Conservation (phyloP, 1,140 invertebrate genomes). For the Telenomus remus region DNA sequence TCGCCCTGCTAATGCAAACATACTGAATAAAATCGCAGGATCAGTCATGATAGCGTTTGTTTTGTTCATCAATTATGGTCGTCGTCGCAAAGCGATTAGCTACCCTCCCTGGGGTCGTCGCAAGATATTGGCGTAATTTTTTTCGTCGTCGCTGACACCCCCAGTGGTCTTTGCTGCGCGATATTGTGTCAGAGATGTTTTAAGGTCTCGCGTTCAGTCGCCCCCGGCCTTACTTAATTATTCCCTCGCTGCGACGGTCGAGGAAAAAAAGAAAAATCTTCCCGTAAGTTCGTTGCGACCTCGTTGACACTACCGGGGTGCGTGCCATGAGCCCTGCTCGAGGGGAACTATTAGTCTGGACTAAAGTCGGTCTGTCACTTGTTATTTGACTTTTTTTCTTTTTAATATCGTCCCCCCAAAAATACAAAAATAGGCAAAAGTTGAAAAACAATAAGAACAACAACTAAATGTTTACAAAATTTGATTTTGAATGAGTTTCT, state of each 20-base stretch:
- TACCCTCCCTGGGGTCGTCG: slow-evolving; percentile 46
- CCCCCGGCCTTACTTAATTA: slow-evolving; percentile 70
- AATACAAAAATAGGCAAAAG: no score
- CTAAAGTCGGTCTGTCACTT: slow-evolving; percentile 46
- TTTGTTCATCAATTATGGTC: slow-evolving; percentile 65
- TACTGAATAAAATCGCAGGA: slow-evolving; percentile 25
- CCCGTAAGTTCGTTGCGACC: slow-evolving; percentile 65
- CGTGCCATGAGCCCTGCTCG: slow-evolving; percentile 51
- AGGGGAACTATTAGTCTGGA: slow-evolving; percentile 62
- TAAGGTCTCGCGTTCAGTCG: slow-evolving; percentile 54
- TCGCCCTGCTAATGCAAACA: not conserved
- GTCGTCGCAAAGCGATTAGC: slow-evolving; percentile 64
- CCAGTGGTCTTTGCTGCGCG: slow-evolving; percentile 44
- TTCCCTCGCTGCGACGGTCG: slow-evolving; percentile 60
- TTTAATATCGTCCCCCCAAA: no score
- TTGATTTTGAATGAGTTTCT: no score
- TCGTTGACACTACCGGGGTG: slow-evolving; percentile 59
- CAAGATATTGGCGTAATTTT: slow-evolving; percentile 70
- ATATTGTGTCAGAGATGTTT: slow-evolving; percentile 59
- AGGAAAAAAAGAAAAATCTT: slow-evolving; percentile 59
- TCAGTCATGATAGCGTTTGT: slow-evolving; percentile 54
- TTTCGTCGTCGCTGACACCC: slow-evolving; percentile 60
- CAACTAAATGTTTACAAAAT: no score
- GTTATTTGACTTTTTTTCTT: slow-evolving; percentile 45
- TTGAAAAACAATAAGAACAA: no score